Conservation (phyloP, 23 tunicate genomes). For the Phallusia fumigata region DNA sequence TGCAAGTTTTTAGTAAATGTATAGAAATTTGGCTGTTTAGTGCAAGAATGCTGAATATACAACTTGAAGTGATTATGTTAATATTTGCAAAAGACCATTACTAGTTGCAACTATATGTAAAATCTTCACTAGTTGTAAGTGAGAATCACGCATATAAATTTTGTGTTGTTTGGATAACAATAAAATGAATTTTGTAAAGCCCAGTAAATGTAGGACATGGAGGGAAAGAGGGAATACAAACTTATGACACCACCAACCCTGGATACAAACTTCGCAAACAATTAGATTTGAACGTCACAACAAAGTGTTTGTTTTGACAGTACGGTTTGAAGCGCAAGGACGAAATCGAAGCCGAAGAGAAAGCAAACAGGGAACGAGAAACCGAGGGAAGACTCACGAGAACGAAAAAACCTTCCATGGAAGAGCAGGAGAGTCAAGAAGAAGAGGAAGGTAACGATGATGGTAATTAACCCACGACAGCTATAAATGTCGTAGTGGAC, state of each 20-base stretch:
- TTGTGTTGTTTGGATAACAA: too few relatives aligned
- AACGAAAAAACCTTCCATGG: conserved; percentile 41
- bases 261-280: too few relatives aligned
- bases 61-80: neutral
- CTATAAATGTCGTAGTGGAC: too few relatives aligned
- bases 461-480: too few relatives aligned
- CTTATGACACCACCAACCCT: too few relatives aligned
- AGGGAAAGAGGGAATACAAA: too few relatives aligned
- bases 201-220: too few relatives aligned
- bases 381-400: conserved; percentile 69
- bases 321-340: conserved; percentile 83
- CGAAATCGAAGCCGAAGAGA: conserved; percentile 85
- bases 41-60: neutral
- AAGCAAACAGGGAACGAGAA: conserved; percentile 80
- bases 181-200: too few relatives aligned
- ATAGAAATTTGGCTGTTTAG: neutral
- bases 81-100: neutral
- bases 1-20: neutral
- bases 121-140: neutral
- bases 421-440: conserved; percentile 50
- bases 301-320: conserved; percentile 29
- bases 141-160: too few relatives aligned
- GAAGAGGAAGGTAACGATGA: conserved; percentile 25
- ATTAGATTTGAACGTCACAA: too few relatives aligned
- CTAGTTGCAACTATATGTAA: neutral